Base-by-base conservation (phyloP, 53 echinoderm and acorn worm species). In the Paelopatides confundens region DNA sequence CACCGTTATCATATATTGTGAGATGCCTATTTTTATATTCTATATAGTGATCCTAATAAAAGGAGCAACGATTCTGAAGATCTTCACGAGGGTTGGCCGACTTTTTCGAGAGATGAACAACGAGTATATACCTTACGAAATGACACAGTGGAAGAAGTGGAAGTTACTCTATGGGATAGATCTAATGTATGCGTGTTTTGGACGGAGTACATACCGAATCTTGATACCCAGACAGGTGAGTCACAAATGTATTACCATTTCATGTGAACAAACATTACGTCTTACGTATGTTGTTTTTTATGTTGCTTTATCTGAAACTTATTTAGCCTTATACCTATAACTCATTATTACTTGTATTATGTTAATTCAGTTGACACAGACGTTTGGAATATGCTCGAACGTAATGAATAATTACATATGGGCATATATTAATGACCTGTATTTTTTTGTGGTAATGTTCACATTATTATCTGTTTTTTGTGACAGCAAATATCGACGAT, bases 221-320 rank as follows among this genome's bases (percentile, higher is more conserved):
- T 99, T 23, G 91, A 96, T 85, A 93, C 92, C 46, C 94, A 96
- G 49, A 99, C 99, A 76, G 99, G 99, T 99, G 76, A 81, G 79
- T 79, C 33, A 23, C 31, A 29, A 79, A 33, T 12, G 43, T 43
- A 43, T 43, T 10, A 43, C n/a, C n/a, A n/a, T n/a, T n/a, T n/a
- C n/a, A n/a, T n/a, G n/a, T n/a, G n/a, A n/a, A n/a, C n/a, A n/a
- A n/a, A n/a, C n/a, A n/a, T n/a, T n/a, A n/a, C n/a, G n/a, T n/a
- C n/a, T n/a, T n/a, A n/a, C n/a, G n/a, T n/a, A n/a, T n/a, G n/a
- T n/a, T n/a, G n/a, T n/a, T n/a, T n/a, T n/a, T n/a, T n/a, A n/a
- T n/a, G n/a, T n/a, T n/a, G n/a, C n/a, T n/a, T n/a, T n/a, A n/a
- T n/a, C n/a, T n/a, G n/a, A n/a, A n/a, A n/a, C n/a, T n/a, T n/a